Base-by-base conservation (phyloP, 2,797 vertebrate species). In the Tarsius wallacei region DNA sequence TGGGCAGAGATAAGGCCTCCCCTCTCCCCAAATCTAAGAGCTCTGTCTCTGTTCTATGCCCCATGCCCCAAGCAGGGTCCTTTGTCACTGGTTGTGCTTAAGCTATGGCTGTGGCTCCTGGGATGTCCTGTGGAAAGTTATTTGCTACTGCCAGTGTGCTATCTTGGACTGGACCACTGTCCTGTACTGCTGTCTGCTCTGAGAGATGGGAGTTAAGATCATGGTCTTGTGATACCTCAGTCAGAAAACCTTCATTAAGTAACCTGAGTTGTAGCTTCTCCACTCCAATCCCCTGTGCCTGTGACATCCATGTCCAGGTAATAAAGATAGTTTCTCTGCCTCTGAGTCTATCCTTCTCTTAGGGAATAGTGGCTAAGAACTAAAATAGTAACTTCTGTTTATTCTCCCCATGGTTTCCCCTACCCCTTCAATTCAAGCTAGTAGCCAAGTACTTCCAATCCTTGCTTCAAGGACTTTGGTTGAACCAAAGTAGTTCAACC, bases 61-160 rank as follows among this genome's bases (percentile, higher is more conserved):
- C 76, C 51, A 64, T 17, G 16, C 19, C 21, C n/a, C 76, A 31
- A 8, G 11, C 36, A 83, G 68, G 59, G 8, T 36, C 19, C 24
- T 14, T 14, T 42, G 47, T 73, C 42, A 81, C 66, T 11, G 10
- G 17, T 63, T 87, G 42, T 81, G 24, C 93, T 22, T 82, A 68
- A 68, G 51, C 24, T 73, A 28, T 49, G n/a, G 28, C 61, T 90
- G 47, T 55, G 71, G 83, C 9, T 91, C 93, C 33, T 96, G 63
- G 90, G 42, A 85, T 36, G 55, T 80, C 22, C 28, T 15, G 31
- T 19, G 70, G 49, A 21, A 71, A 31, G 68, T 21, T 5, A 73
- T 57, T 15, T 90, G 71, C 53, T 84, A 84, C 55, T 66, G 89
- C 57, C 81, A 95, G 42, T 87, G 83, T 21, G 3, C 4, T 7